These are phyloP conservation scores for Zeuzera pyrina DNA, from an alignment of 2,888 invertebrate genomes.

Conservation along the genomic window DNA sequence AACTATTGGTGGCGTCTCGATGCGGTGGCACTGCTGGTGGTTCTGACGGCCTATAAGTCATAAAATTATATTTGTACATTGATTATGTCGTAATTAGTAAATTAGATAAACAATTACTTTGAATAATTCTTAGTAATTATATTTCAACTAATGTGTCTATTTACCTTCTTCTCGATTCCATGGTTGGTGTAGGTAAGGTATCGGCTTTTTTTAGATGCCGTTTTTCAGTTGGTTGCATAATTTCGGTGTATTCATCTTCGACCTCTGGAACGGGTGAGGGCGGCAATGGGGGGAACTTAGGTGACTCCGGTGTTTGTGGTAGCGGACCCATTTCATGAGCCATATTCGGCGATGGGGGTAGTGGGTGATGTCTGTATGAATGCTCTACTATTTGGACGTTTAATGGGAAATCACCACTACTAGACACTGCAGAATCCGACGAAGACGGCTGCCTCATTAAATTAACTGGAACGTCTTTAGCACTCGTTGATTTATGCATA, in stretches of 20 bases:
- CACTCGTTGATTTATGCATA: conserved; percentile 83
- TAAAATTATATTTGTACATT: too few species aligned
- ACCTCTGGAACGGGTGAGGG: conserved; percentile 89
- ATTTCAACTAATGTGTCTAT: neutral
- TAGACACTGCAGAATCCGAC: conserved; percentile 66
- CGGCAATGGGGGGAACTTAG: conserved; percentile 82
- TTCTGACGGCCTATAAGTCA: conserved; percentile 55
- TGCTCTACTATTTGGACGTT: conserved; percentile 79
- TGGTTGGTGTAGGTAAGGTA: conserved; percentile 66
- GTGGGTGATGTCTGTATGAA: conserved; percentile 55
- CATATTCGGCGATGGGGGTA: conserved; percentile 54
- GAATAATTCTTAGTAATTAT: too few species aligned
- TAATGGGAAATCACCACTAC: conserved; percentile 73
- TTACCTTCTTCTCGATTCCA: conserved; percentile 64
- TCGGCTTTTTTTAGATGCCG: conserved; percentile 66
- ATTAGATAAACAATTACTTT: neutral
- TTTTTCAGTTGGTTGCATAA: conserved; percentile 67
- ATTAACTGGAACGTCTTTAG: conserved; percentile 78
- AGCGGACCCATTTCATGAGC: conserved; percentile 60
- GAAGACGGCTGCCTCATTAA: conserved; percentile 68
- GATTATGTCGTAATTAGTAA: neutral
- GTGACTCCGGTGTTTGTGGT: conserved; percentile 65
- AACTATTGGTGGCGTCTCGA: conserved; percentile 78
- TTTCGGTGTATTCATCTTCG: conserved; percentile 82
- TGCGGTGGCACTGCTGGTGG: conserved; percentile 84